Conservation (phyloP, 2,797 vertebrate species). For the Anisognathus igniventris region DNA sequence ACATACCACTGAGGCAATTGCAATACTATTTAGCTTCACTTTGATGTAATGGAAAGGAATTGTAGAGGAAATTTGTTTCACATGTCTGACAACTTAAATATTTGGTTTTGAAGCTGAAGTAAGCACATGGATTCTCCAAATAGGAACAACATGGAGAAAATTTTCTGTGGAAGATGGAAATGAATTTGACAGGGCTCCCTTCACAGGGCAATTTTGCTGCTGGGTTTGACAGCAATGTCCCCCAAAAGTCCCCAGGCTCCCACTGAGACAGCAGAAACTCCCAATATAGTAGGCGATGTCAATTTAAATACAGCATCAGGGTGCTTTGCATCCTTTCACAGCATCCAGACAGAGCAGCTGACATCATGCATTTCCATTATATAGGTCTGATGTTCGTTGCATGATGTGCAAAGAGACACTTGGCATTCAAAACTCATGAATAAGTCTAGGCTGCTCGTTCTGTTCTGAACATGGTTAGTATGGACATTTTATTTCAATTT, state of each 20-base stretch:
- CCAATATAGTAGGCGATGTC: conserved; percentile 59
- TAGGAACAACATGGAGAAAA: background rate
- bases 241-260: conserved; percentile 12
- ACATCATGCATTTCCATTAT: conserved; percentile 39
- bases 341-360: conserved; percentile 43
- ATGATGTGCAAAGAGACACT: background rate
- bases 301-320: conserved; percentile 45
- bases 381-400: conserved; percentile 20
- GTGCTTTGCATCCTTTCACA: conserved; percentile 34
- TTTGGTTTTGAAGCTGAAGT: background rate
- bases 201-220: background rate
- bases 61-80: background rate
- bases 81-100: background rate
- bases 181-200: conserved; percentile 31
- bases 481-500: background rate
- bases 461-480: background rate
- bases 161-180: conserved; percentile 1
- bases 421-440: conserved; percentile 16
- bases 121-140: background rate
- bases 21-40: background rate
- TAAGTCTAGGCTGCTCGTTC: background rate
- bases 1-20: background rate
- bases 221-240: conserved; percentile 46
- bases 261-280: conserved; percentile 39
- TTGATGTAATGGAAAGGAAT: background rate